Conservation (phyloP, 1,140 invertebrate genomes). For the Acyrthosiphon pisum region DNA sequence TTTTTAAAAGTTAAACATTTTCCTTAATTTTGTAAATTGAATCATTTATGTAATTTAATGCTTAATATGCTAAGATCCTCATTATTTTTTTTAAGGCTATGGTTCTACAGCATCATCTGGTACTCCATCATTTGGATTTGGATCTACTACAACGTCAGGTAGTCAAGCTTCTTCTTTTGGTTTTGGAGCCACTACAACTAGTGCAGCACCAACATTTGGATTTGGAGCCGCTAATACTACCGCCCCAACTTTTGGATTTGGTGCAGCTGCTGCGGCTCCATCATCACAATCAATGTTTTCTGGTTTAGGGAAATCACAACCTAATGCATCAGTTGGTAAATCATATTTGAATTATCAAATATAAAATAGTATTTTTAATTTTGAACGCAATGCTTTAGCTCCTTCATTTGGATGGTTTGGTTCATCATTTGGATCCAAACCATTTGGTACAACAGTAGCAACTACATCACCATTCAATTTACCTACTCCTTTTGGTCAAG, state of each 20-base stretch:
- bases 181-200: slow-evolving; percentile 65
- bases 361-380: not conserved
- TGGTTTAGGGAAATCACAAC: slow-evolving; percentile 60
- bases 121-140: slow-evolving; percentile 60
- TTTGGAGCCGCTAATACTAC: slow-evolving; percentile 60
- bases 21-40: not conserved
- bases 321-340: slow-evolving; percentile 57
- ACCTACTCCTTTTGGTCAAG: slow-evolving; percentile 56
- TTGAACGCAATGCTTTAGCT: not conserved
- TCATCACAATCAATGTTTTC: slow-evolving; percentile 60
- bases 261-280: slow-evolving; percentile 53
- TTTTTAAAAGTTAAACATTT: not conserved
- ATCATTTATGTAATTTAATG: not conserved
- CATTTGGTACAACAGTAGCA: slow-evolving; percentile 46
- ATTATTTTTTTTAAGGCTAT: slow-evolving; percentile 58
- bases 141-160: slow-evolving; percentile 3
- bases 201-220: slow-evolving; percentile 53
- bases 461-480: slow-evolving; percentile 46
- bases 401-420: slow-evolving; percentile 44
- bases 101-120: slow-evolving; percentile 60
- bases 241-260: slow-evolving; percentile 51
- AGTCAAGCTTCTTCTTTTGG: slow-evolving; percentile 66
- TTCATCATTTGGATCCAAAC: slow-evolving; percentile 43
- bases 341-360: slow-evolving; percentile 14
- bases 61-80: not conserved